Conservation (phyloP, 2,797 vertebrate genomes). For the Graptemys geographica region DNA sequence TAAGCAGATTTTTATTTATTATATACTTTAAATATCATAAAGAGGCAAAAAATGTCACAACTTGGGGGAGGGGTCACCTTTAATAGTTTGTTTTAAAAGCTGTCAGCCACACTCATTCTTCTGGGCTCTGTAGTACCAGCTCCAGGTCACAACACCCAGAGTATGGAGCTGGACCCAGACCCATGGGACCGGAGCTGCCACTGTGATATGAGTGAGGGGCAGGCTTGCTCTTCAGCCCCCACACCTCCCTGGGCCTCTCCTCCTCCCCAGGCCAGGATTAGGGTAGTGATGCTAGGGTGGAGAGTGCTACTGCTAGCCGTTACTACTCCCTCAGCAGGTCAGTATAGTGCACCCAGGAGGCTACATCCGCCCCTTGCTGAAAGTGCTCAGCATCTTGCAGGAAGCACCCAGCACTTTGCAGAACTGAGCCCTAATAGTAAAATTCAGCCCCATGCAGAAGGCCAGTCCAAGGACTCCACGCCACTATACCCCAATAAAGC, state of each 20-base stretch:
- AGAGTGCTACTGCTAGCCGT: too few species aligned
- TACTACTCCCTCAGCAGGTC: too few species aligned
- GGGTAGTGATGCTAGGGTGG: too few species aligned
- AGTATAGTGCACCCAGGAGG: too few species aligned
- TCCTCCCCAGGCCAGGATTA: too few species aligned
- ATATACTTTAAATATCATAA: slow-evolving; percentile 39
- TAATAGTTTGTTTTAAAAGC: slow-evolving; percentile 48
- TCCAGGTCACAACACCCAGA: too few species aligned
- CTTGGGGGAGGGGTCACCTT: background rate
- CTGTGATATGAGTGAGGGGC: too few species aligned
- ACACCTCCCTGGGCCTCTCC: too few species aligned
- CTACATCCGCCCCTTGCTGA: background rate
- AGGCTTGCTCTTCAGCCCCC: too few species aligned
- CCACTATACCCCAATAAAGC: background rate
- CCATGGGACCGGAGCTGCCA: too few species aligned
- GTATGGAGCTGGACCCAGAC: too few species aligned
- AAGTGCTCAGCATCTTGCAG: slow-evolving; percentile 15
- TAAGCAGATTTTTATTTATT: slow-evolving; percentile 41
- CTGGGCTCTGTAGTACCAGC: slow-evolving; percentile 12
- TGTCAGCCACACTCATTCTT: slow-evolving; percentile 2
- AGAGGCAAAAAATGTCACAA: slow-evolving; percentile 13
- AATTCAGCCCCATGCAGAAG: slow-evolving; percentile 43
- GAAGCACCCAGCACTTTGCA: background rate
- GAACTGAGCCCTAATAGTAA: background rate
- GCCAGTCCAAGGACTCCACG: background rate